phyloP scores from a whole-genome alignment of 2,797 vertebrate genomes.

The Cheirogaleus major region DNA sequence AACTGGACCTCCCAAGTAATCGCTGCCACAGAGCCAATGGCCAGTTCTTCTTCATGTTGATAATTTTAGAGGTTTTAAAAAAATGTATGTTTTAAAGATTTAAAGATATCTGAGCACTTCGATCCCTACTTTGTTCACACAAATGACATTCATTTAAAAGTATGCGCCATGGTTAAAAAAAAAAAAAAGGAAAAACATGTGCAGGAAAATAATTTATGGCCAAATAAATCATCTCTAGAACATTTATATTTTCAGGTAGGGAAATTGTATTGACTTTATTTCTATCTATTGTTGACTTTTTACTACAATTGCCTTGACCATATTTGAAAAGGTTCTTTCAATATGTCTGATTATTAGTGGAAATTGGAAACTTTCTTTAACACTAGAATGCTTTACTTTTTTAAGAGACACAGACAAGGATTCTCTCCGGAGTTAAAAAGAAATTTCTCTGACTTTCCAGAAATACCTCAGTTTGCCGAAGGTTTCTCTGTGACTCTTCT shows the following conservation, averaged over 20 bases:
- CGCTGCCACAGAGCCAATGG: neutral
- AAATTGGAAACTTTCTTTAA: slow-evolving; percentile 17
- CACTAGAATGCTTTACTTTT: neutral
- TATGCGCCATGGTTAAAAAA: neutral
- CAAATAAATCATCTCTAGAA: slow-evolving; percentile 50
- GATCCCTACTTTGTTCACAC: neutral
- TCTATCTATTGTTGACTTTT: slow-evolving; percentile 43
- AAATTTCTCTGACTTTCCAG: neutral
- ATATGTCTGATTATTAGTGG: slow-evolving; percentile 35
- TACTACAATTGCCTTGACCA: neutral
- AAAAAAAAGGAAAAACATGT: neutral
- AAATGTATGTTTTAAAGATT: neutral
- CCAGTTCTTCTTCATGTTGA: neutral
- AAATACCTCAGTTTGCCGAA: neutral
- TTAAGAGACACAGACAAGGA: neutral
- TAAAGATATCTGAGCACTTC: neutral
- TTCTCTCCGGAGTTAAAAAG: neutral
- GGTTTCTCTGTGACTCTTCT: neutral
- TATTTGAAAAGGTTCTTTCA: slow-evolving; percentile 16
- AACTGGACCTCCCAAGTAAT: neutral
- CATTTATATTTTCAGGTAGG: slow-evolving; percentile 48
- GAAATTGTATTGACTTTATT: slow-evolving; percentile 57
- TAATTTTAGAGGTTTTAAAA: neutral
- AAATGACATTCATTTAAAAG: neutral
- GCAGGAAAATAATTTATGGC: slow-evolving; percentile 50